Evolutionary conservation across 2,113 vertebrate species (phyloP).

Genomic region (Platanista minor): DNA sequence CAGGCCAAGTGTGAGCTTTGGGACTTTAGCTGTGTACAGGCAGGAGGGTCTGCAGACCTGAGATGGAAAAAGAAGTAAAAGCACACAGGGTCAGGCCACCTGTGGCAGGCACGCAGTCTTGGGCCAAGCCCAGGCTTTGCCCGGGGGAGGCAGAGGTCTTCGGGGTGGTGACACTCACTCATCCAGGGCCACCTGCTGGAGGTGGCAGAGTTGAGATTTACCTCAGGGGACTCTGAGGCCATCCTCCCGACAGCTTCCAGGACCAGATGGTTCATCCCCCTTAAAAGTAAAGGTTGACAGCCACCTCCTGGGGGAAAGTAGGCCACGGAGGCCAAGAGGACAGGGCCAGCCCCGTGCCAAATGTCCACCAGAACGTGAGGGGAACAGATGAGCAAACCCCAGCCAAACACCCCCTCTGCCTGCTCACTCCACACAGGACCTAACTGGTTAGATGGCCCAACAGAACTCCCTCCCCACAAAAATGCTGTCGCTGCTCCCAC

Average conservation of each 20-base stretch:
- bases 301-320: neutral
- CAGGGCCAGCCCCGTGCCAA: neutral
- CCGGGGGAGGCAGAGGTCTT: neutral
- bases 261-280: neutral
- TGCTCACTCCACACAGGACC: too few relatives aligned
- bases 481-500: accelerated
- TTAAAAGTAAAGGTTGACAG: neutral
- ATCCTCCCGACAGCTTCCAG: neutral
- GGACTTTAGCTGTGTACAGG: neutral
- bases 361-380: neutral
- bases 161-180: neutral
- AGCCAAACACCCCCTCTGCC: accelerated
- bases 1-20: neutral
- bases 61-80: accelerated
- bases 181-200: neutral
- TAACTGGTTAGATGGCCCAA: neutral
- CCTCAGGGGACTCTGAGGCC: neutral
- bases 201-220: neutral
- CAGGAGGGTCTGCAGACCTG: neutral
- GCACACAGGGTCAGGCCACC: accelerated
- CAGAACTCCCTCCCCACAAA: accelerated
- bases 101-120: accelerated
- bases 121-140: neutral
- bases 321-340: neutral
- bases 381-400: too few relatives aligned